Evolutionary conservation across 2,113 vertebrate genomes (phyloP), one percentile per base, ranked within the genome.

Genomic region (Epinephelus fuscoguttatus): DNA sequence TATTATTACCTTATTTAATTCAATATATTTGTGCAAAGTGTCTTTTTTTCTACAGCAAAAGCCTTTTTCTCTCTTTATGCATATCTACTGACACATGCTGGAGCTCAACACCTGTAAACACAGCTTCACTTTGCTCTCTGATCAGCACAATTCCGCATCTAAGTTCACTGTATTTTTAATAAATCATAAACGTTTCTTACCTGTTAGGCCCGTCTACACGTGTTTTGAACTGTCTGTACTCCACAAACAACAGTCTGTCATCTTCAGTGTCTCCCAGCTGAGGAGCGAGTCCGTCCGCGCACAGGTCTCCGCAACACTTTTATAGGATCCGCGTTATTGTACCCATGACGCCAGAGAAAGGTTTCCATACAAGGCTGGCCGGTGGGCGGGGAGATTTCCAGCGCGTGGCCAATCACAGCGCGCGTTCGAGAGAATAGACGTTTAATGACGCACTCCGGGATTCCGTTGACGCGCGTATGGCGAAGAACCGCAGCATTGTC

Each of bases 401-500:
- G 78, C 60, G 47, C 66, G 81, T 84, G 88, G 80, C 96, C 94
- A 94, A 96, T 95, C 92, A 84, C 81, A 72, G 88, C 76, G 86
- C 91, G 85, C 88, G 79, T 86, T 93, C 7, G 2, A 74, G 40
- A 84, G 78, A 94, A 94, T 92, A 91, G 93, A 91, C 92, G 86
- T 78, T 18, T 52, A 81, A 95, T 98, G 97, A 98, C 97, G 97
- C 97, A 98, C 96, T 96, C 90, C 89, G 96, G 97, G 97, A 97
- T 97, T 98, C 97, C 97, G 97, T 97, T 98, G 97, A 98, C 97
- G 97, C 96, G 96, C 90, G 6, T 78, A 50, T n/a, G 57, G 80
- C 56, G n/a, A 84, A 84, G 82, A 89, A 91, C 85, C 88, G 71
- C 85, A 87, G 84, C 81, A 63, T 84, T 89, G 80, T 91, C 50